Evolutionary conservation across 2,888 invertebrate species (phyloP), one percentile per base, ranked within the genome.

Genomic region (Acronicta alni): DNA sequence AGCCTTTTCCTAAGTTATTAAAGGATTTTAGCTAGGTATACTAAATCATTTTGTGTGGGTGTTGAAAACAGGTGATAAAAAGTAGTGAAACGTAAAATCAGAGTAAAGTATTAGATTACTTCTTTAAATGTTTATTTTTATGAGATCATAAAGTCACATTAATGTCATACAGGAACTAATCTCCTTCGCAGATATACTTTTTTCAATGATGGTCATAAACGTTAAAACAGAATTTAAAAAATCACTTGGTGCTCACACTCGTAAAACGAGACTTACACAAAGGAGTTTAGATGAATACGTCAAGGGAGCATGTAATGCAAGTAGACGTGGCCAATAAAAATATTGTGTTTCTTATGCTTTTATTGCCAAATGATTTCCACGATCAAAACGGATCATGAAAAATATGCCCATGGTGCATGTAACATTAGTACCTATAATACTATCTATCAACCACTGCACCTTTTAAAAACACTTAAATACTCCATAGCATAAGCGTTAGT

Each of bases 251-350:
- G 52, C 57, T 66, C 48, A 60, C 49, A 52, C 59, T 64, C 59
- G 59, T 72, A 72, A 74, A 74, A 68, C 38, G 23, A 49, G 57
- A 61, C 59, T 63, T 59, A 58, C 57, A 60, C 64, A 49, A 58
- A 73, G 57, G 63, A 68, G 57, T 62, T 72, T 49, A 66, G 52
- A 76, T 74, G 60, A 46, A 68, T 74, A 76, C 64, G 61, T 66
- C 77, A 72, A 58, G 72, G 75, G 75, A 74, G 72, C 68, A 74
- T 66, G 71, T 64, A 68, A 75, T 56, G n/a, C n/a, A n/a, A n/a
- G 77, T 60, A 73, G 67, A 71, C 73, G 72, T 66, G 66, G 43
- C 61, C 61, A 64, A 68, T 71, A 71, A 74, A 68, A 67, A 56
- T 76, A 66, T 69, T 74, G 62, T 64, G 57, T 67, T 64, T 75